Conservation (phyloP, 2,797 vertebrate species). For the Hybognathus amarus region DNA sequence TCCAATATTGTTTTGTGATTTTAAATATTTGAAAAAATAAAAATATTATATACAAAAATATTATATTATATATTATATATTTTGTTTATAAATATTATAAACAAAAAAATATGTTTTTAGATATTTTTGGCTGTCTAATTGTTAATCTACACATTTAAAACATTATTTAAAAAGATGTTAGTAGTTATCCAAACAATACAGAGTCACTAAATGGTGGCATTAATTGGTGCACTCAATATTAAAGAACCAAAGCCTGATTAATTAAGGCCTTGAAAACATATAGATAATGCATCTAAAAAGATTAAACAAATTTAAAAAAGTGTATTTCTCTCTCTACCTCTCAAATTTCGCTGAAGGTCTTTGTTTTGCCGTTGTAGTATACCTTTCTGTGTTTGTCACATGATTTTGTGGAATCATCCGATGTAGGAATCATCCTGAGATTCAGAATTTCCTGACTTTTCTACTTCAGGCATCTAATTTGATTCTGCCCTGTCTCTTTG, state of each 20-base stretch:
- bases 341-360: neutral
- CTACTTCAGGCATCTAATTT: conserved; percentile 35
- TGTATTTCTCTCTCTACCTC: neutral
- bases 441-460: conserved; percentile 52
- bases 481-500: conserved; percentile 36
- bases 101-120: no score
- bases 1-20: no score
- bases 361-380: conserved; percentile 25
- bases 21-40: no score
- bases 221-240: neutral
- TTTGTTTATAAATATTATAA: no score
- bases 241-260: neutral
- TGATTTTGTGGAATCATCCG: conserved; percentile 52
- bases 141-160: neutral
- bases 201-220: neutral
- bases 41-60: no score
- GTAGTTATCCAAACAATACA: neutral
- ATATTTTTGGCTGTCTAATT: neutral
- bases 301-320: neutral
- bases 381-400: conserved; percentile 10
- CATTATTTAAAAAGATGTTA: no score
- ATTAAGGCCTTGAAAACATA: neutral
- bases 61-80: no score
- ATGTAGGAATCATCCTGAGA: conserved; percentile 4
- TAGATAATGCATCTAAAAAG: neutral